Evolutionary conservation across 1,140 invertebrate species (phyloP), one percentile per base, ranked within the genome.

Genomic region (Lerema accius): DNA sequence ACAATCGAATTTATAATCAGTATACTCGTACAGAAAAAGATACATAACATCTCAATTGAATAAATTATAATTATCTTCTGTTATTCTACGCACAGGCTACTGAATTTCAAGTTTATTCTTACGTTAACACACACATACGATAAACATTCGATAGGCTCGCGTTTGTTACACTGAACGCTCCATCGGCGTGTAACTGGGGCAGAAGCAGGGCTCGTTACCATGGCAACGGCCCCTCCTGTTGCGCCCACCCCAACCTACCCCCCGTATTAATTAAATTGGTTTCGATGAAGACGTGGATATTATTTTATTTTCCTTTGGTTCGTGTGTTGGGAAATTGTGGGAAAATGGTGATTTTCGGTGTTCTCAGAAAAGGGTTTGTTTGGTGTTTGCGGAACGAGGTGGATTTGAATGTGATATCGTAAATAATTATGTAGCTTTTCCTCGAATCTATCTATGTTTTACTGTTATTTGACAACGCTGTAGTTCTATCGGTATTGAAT

Each of bases 171-270:
- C 14, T 49, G 58, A 26, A 48, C 46, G 35, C 46, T 61, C 45
- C 39, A 48, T 37, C 48, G 60, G 62, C 40, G 46, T 15, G 67
- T 68, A 71, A 63, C 66, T 67, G 43, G 65, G 68, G 71, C 65
- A 65, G 43, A 50, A 65, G 63, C 63, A 70, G 63, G 66, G 62
- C 68, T 43, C 35, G 76, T 80, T 68, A 65, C 69, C 67, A 76
- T 78, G 65, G 60, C 51, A 69, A 80, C 74, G 62, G 48, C 69
- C 64, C 55, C 40, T 23, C 16, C 35, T 59, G 60, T 65, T 49
- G 64, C 69, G 37, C 55, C 48, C 35, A 26, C 61, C 65, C 46
- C 58, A 26, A 60, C 39, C 26, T 39, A 35, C 48, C 48, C 19
- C 15, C 37, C 39, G 59, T 39, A 43, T 49, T 62, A 62, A 62